These are phyloP conservation scores for Polypedilum vanderplanki DNA, from an alignment of 1,140 invertebrate species.

Conservation along the genomic window DNA sequence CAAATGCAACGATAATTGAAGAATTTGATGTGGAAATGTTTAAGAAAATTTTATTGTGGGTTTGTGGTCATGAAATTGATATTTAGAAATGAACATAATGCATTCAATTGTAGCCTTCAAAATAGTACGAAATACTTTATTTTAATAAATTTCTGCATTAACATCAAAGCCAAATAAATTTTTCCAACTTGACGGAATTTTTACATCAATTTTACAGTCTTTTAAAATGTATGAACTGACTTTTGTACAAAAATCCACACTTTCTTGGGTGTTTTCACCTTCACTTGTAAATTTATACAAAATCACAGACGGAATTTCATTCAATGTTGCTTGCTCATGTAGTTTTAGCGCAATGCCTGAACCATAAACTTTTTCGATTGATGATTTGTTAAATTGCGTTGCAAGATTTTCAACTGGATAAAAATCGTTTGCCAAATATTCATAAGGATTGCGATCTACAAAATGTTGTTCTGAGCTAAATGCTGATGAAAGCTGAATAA, in stretches of 20 bases:
- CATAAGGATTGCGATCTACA: neutral
- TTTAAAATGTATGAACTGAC: neutral
- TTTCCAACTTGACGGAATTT: neutral
- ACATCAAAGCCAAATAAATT: neutral
- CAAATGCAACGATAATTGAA: slow-evolving; percentile 46
- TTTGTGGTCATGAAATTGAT: slow-evolving; percentile 25
- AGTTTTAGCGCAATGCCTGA: neutral
- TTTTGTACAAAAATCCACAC: neutral
- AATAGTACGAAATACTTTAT: neutral
- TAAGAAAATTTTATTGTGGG: slow-evolving; percentile 40
- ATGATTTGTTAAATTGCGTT: neutral
- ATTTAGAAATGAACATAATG: neutral
- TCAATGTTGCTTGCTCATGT: neutral
- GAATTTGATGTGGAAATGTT: slow-evolving; percentile 48
- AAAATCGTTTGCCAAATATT: neutral
- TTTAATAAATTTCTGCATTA: slow-evolving; percentile 15
- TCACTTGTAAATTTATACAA: slow-evolving; percentile 1
- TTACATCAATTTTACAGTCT: neutral
- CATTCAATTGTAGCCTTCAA: no score
- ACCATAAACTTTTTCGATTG: neutral
- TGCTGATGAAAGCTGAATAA: neutral
- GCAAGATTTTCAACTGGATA: neutral
- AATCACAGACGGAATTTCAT: neutral
- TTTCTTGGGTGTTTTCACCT: neutral
- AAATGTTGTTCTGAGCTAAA: neutral